Conservation (phyloP, 2,888 invertebrate species). For the Byasa hedistus region DNA sequence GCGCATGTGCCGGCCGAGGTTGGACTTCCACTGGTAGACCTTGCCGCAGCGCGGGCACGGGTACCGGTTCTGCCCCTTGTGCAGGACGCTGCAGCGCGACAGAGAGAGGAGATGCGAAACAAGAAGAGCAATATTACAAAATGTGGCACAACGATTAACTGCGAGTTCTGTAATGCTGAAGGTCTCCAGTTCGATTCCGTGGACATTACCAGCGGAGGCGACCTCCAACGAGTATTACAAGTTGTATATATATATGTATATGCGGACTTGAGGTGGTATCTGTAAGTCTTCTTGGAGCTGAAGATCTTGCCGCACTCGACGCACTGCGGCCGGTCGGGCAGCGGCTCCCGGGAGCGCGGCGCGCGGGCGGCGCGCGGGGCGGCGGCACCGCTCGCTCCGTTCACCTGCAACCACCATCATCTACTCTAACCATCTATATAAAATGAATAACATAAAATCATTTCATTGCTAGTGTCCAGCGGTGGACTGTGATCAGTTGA, state of each 20-base stretch:
- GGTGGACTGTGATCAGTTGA: too few species aligned
- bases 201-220: too few species aligned
- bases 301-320: constrained; percentile 68
- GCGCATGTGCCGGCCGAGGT: constrained; percentile 67
- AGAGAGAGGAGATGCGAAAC: too few species aligned
- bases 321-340: constrained; percentile 57
- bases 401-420: not conserved
- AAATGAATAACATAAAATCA: too few species aligned
- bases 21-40: constrained; percentile 73
- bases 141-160: too few species aligned
- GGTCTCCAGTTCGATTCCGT: too few species aligned
- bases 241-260: too few species aligned
- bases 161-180: too few species aligned
- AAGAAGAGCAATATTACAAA: too few species aligned
- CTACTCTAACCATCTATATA: too few species aligned
- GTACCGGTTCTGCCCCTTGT: constrained; percentile 66
- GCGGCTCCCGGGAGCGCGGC: constrained; percentile 31
- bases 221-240: too few species aligned
- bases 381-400: constrained; percentile 20
- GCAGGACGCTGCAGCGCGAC: constrained; percentile 54
- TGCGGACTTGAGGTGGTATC: constrained; percentile 68
- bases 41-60: constrained; percentile 70
- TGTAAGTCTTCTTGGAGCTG: constrained; percentile 66
- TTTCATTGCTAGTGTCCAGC: too few species aligned
- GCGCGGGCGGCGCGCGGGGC: not conserved